Percentiles rank a stretch among this genome's conserved stretches.
phyloP scores from a whole-genome alignment of 2,797 vertebrate genomes.

The Enteromius paludinosus region DNA sequence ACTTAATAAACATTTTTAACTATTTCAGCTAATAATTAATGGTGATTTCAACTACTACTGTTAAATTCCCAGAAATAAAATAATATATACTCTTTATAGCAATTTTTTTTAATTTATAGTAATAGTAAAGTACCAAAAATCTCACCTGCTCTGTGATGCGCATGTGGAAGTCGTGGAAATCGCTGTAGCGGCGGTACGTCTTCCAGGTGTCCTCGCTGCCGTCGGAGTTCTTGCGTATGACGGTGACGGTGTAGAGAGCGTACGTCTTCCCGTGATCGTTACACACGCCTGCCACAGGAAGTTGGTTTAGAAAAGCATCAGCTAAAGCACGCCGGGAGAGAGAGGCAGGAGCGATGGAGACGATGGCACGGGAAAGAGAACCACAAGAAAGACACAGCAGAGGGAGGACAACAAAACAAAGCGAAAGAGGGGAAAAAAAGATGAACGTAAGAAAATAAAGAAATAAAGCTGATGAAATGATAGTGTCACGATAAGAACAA shows the following conservation, averaged over 20 bases:
- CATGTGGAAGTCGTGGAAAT: constrained; percentile 99
- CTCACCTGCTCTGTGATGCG: constrained; percentile 95
- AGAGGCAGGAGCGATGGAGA: neutral
- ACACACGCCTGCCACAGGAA: constrained; percentile 96
- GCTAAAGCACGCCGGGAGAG: constrained; percentile 78
- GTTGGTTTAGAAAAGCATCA: constrained; percentile 90
- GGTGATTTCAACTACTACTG: neutral
- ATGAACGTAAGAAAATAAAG: constrained; percentile 67
- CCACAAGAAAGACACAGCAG: constrained; percentile 50
- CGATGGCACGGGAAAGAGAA: neutral
- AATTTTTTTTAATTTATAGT: too few relatives aligned
- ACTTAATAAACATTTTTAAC: neutral
- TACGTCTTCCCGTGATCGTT: constrained; percentile 99
- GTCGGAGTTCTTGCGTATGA: constrained; percentile 84
- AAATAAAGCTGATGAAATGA: constrained; percentile 70
- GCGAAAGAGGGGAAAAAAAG: constrained; percentile 19
- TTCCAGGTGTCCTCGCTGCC: constrained; percentile 93
- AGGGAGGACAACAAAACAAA: neutral
- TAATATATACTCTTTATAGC: too few relatives aligned
- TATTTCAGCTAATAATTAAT: neutral
- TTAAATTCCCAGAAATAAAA: neutral
- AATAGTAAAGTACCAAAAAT: too few relatives aligned
- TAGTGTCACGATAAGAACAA: constrained; percentile 59
- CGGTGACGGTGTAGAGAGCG: constrained; percentile 95
- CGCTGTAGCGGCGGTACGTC: constrained; percentile 96